Percentiles rank a stretch among this genome's conserved stretches.
Conservation (phyloP, 2,797 vertebrate genomes). For the Poecilia picta region DNA sequence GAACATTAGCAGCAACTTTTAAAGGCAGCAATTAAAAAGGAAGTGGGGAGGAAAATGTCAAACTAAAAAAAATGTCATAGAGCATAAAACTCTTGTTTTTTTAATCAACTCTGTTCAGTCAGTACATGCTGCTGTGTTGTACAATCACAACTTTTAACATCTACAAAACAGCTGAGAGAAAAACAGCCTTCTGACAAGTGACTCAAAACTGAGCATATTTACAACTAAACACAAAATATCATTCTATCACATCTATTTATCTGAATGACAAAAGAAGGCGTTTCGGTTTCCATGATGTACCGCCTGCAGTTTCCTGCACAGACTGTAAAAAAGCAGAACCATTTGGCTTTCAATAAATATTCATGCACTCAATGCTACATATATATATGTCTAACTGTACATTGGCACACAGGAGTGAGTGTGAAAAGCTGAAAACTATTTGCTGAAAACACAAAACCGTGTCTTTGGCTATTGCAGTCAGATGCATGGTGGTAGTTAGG, state of each 20-base stretch:
- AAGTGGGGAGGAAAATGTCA: conserved; percentile 36
- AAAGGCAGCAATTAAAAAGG: conserved; percentile 71
- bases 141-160: conserved; percentile 37
- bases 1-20: conserved; percentile 79
- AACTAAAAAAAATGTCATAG: conserved; percentile 38
- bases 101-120: conserved; percentile 58
- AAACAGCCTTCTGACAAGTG: conserved; percentile 71
- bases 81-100: conserved; percentile 38
- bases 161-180: conserved; percentile 69
- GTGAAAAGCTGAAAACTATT: conserved; percentile 67
- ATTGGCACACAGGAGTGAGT: conserved; percentile 80
- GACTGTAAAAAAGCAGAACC: conserved; percentile 74
- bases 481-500: conserved; percentile 84
- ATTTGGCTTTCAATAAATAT: conserved; percentile 93
- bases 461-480: conserved; percentile 85
- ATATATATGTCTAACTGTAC: conserved; percentile 93
- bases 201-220: conserved; percentile 74
- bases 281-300: conserved; percentile 43
- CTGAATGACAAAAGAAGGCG: conserved; percentile 5
- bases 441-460: conserved; percentile 74
- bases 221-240: conserved; percentile 72
- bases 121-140: conserved; percentile 41
- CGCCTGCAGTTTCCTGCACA: conserved; percentile 68
- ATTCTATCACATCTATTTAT: conserved; percentile 32
- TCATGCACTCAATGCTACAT: conserved; percentile 87